A percentile compares a stretch with the other conserved stretches of the same genome.
Evolutionary conservation across 2,888 invertebrate genomes (phyloP).

Genomic region (Apodemia zela): DNA sequence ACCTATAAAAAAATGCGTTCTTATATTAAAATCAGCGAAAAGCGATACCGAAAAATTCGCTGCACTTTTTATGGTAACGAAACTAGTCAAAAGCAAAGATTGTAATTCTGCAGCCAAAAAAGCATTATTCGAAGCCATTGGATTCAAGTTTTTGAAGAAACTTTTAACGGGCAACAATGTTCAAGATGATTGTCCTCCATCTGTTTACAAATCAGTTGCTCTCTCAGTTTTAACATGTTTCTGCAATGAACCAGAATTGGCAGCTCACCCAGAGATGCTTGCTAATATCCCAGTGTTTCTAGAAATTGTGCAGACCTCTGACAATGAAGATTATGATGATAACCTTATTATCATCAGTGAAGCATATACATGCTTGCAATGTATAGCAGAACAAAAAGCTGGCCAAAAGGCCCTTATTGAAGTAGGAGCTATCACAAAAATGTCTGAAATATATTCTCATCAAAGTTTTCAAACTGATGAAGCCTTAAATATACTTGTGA

Average conservation of each 20-base stretch:
- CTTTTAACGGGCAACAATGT: constrained; percentile 87
- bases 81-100: constrained; percentile 91
- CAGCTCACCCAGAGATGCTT: constrained; percentile 90
- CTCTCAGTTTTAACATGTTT: constrained; percentile 93
- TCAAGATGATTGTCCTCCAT: constrained; percentile 92
- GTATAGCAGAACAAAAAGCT: constrained; percentile 87
- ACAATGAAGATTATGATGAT: constrained; percentile 92
- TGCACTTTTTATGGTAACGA: constrained; percentile 94
- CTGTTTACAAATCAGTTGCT: constrained; percentile 95
- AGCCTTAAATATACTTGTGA: constrained; percentile 89
- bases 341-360: constrained; percentile 92
- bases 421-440: constrained; percentile 88
- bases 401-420: constrained; percentile 90
- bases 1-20: constrained; percentile 91
- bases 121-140: constrained; percentile 93
- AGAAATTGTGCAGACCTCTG: constrained; percentile 90
- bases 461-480: constrained; percentile 95
- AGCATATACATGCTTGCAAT: constrained; percentile 90
- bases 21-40: constrained; percentile 87
- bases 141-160: constrained; percentile 91
- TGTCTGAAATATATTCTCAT: constrained; percentile 92
- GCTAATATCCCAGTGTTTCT: constrained; percentile 90
- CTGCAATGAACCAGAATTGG: constrained; percentile 89
- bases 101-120: constrained; percentile 88
- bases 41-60: constrained; percentile 96